Evolutionary conservation across 2,797 vertebrate genomes (phyloP), one percentile per base, ranked within the genome.

Genomic region (Epinephelus coioides): DNA sequence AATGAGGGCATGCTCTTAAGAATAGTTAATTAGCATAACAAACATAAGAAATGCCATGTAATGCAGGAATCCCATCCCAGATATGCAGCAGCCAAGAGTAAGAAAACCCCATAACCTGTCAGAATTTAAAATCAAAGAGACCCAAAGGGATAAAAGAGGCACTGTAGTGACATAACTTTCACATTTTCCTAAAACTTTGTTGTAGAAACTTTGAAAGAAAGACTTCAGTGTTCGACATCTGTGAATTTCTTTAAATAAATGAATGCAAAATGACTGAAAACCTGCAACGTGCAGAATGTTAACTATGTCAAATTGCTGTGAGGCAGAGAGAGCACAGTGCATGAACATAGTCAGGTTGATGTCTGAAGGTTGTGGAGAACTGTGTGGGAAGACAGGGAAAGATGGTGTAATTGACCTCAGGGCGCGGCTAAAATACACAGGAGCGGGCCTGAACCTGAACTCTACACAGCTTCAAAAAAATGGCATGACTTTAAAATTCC

Each of bases 321-420:
- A n/a, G 68, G 63, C 18, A 25, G 21, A 57, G 21, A 70, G 34
- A 53, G 51, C 14, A 38, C 14, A 76, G 51, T 11, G 27, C 8
- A 12, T 46, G 34, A 44, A 54, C 14, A 21, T 5, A 23, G 10
- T 18, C 18, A 5, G 3, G 18, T 19, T 70, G 54, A 69, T 38
- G 44, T 67, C 17, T 38, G 12, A 54, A 64, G 56, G 50, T 69
- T 63, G 61, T 17, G 63, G 55, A 68, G 46, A 59, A 65, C 17
- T 71, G 61, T 69, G 85, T 79, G 60, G 66, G 67, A 80, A 68
- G 63, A 51, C 23, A 14, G 50, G 40, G 15, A 56, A 47, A 82
- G 61, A 55, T n/a, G 12, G 25, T 68, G 21, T 15, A 69, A 79
- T 18, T 74, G 78, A 79, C 81, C 53, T 62, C 6, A 1, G 57